Percentiles rank a stretch among this genome's conserved stretches.
Evolutionary conservation across 2,113 vertebrate genomes (phyloP).

Genomic region (Colaptes auratus): DNA sequence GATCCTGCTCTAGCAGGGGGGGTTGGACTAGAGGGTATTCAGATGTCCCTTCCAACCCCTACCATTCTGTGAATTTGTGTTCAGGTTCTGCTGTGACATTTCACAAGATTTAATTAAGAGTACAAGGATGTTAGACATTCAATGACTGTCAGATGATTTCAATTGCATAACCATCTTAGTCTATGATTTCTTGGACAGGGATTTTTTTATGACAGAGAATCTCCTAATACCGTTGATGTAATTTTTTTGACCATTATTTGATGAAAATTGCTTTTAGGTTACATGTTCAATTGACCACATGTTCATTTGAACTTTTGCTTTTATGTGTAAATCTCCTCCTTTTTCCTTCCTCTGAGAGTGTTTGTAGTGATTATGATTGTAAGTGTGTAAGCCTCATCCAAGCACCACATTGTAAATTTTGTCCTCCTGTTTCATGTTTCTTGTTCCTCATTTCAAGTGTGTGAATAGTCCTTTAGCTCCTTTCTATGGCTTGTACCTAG

Average conservation of each 20-base stretch:
- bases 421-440: background rate
- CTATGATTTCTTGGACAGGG: background rate
- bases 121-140: background rate
- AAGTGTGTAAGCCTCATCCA: background rate
- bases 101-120: background rate
- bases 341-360: background rate
- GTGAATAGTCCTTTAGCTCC: background rate
- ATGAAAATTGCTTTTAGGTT: background rate
- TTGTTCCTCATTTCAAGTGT: background rate
- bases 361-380: background rate
- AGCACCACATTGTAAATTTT: background rate
- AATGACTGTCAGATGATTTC: background rate
- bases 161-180: background rate
- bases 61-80: background rate
- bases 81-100: background rate
- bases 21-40: too few species aligned
- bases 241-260: background rate
- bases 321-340: background rate
- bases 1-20: too few species aligned
- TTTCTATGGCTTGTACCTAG: background rate
- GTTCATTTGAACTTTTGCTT: background rate
- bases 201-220: background rate
- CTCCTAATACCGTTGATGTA: background rate
- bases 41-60: too few species aligned
- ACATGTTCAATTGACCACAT: background rate